Conservation (phyloP, 1,140 invertebrate genomes). For the Lepidurus arcticus region DNA sequence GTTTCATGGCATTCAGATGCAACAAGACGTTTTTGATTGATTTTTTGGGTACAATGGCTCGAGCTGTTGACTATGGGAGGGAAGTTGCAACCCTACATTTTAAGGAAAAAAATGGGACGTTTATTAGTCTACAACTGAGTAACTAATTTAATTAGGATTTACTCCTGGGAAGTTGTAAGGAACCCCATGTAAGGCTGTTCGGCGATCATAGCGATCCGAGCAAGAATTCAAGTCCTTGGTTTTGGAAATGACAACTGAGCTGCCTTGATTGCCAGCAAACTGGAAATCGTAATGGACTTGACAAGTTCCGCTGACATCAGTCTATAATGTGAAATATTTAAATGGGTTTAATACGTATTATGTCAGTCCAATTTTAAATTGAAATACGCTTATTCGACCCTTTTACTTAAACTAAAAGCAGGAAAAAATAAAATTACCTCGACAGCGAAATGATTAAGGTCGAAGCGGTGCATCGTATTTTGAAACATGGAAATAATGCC, state of each 20-base stretch:
- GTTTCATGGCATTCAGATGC: constrained; percentile 65
- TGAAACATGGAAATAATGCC: constrained; percentile 80
- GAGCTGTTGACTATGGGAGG: constrained; percentile 68
- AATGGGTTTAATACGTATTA: background rate
- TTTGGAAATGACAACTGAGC: constrained; percentile 68
- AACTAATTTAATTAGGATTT: constrained; percentile 42
- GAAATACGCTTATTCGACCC: background rate
- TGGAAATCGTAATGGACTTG: constrained; percentile 61
- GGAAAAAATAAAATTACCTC: constrained; percentile 48
- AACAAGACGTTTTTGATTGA: constrained; percentile 71
- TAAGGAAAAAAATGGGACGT: background rate
- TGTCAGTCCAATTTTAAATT: background rate
- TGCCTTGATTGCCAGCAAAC: constrained; percentile 60
- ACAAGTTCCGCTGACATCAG: constrained; percentile 78
- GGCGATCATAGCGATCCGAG: constrained; percentile 63
- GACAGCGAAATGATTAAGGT: constrained; percentile 50
- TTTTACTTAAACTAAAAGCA: background rate
- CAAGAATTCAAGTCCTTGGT: constrained; percentile 69
- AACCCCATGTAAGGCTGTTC: constrained; percentile 71
- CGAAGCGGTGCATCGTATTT: constrained; percentile 80
- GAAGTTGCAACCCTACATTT: constrained; percentile 53
- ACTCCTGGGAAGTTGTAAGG: constrained; percentile 66
- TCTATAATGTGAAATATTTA: constrained; percentile 42
- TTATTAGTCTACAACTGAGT: background rate
- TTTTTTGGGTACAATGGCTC: constrained; percentile 65